Evolutionary conservation across 2,797 vertebrate species (phyloP).

Genomic region (Micromesistius poutassou): DNA sequence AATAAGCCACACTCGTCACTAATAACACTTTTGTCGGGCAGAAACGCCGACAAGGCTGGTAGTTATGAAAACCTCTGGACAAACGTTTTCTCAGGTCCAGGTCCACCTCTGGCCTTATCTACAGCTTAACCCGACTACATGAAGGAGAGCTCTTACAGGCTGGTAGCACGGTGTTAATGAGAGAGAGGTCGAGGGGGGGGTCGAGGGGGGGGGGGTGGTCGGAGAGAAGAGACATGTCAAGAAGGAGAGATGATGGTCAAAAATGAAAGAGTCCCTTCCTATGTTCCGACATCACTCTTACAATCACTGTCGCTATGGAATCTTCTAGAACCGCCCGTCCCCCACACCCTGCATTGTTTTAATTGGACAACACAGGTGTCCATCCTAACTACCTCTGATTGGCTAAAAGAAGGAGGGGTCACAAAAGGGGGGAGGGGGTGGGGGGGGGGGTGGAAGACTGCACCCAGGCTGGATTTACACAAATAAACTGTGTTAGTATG

Average conservation of each 20-base stretch:
- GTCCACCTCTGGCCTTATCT: constrained; percentile 45
- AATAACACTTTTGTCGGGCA: no score
- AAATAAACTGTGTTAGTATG: constrained; percentile 6
- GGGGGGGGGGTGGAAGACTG: constrained; percentile 36
- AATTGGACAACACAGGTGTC: neutral
- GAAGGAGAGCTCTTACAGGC: constrained; percentile 47
- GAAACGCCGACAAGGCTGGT: constrained; percentile 16
- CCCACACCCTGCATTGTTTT: constrained; percentile 1
- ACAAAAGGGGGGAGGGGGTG: constrained; percentile 42
- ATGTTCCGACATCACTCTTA: constrained; percentile 25
- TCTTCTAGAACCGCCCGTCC: constrained; percentile 42
- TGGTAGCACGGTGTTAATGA: constrained; percentile 48
- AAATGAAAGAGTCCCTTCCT: constrained; percentile 22
- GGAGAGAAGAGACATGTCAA: constrained; percentile 19
- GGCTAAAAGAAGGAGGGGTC: constrained; percentile 36
- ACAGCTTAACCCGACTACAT: constrained; percentile 48
- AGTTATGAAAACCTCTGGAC: constrained; percentile 26
- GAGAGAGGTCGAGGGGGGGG: constrained; percentile 21
- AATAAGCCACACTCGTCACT: no score
- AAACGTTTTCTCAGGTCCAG: constrained; percentile 48
- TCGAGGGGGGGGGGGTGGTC: constrained; percentile 15
- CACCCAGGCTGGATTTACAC: constrained; percentile 51
- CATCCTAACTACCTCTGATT: constrained; percentile 9
- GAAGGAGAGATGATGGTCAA: constrained; percentile 28
- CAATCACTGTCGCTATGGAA: constrained; percentile 23